These are phyloP conservation scores for Oasisia sp. DNA, from an alignment of 2,888 invertebrate species.

Conservation along the genomic window DNA sequence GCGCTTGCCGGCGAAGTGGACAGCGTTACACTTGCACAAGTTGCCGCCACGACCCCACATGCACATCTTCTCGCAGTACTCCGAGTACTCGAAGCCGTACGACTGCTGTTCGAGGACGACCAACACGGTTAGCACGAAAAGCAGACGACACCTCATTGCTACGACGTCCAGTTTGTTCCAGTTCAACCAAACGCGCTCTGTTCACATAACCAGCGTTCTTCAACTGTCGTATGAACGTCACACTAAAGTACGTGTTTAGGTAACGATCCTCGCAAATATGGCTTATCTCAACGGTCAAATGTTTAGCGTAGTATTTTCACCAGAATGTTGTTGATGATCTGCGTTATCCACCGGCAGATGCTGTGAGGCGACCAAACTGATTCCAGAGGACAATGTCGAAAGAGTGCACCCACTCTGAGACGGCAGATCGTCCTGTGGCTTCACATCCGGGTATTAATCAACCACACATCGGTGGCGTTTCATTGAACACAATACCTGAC, in stretches of 20 bases:
- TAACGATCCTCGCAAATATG: neutral
- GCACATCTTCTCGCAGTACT: slow-evolving; percentile 41
- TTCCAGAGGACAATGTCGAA: neutral
- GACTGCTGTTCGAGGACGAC: neutral
- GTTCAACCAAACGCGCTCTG: neutral
- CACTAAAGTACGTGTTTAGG: neutral
- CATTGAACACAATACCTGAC: slow-evolving; percentile 10
- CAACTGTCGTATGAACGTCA: neutral
- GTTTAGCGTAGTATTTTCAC: neutral
- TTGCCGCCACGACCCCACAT: slow-evolving; percentile 53
- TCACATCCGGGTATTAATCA: neutral
- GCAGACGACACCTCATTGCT: neutral
- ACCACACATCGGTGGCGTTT: neutral
- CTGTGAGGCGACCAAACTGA: too few species aligned
- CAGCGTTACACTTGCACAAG: slow-evolving; percentile 55
- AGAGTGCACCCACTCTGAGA: neutral
- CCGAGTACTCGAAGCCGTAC: slow-evolving; percentile 37
- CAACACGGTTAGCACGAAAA: neutral
- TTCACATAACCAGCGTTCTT: neutral
- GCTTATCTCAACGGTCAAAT: neutral
- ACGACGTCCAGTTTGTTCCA: neutral
- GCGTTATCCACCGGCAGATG: neutral
- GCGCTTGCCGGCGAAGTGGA: slow-evolving; percentile 56
- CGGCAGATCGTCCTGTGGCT: neutral
- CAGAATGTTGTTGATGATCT: neutral